Evolutionary conservation across 2,797 vertebrate species (phyloP).

Genomic region (Kryptopterus vitreolus): DNA sequence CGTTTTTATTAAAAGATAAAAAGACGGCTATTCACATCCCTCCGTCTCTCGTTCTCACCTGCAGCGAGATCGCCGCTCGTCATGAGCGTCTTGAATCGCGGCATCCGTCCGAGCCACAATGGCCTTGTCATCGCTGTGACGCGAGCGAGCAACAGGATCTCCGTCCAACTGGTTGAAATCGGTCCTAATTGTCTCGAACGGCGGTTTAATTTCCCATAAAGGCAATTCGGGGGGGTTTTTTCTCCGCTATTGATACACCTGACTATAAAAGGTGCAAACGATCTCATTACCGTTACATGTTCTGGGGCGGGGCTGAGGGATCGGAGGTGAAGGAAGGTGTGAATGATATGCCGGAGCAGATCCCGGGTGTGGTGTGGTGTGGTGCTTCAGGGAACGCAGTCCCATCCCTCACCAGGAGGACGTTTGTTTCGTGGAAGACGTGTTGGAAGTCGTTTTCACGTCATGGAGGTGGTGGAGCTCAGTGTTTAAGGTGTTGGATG

Average conservation of each 20-base stretch:
- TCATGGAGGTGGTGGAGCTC: too few relatives aligned
- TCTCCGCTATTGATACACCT: conserved; percentile 26
- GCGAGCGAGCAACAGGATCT: conserved; percentile 10
- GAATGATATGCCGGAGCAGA: background rate
- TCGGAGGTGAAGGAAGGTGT: background rate
- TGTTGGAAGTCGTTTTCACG: too few relatives aligned
- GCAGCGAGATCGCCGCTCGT: background rate
- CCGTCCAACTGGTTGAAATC: background rate
- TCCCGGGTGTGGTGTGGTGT: background rate
- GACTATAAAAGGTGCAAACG: conserved; percentile 41
- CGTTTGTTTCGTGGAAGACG: too few relatives aligned
- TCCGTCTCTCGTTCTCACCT: conserved; percentile 1
- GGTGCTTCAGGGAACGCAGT: background rate
- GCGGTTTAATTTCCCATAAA: conserved; percentile 33
- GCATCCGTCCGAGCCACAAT: background rate
- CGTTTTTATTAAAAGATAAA: too few relatives aligned
- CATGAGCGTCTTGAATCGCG: background rate
- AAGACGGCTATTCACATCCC: background rate
- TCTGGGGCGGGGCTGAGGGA: conserved; percentile 32
- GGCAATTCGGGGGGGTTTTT: background rate
- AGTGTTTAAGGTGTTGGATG: too few relatives aligned
- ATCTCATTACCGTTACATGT: conserved; percentile 23
- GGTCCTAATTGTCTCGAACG: background rate
- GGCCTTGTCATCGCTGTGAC: background rate
- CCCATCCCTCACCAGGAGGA: background rate